A percentile compares a stretch with the other conserved stretches of the same genome.
phyloP scores from a whole-genome alignment of 2,113 vertebrate genomes.

The pig (Sus scrofa) region DNA sequence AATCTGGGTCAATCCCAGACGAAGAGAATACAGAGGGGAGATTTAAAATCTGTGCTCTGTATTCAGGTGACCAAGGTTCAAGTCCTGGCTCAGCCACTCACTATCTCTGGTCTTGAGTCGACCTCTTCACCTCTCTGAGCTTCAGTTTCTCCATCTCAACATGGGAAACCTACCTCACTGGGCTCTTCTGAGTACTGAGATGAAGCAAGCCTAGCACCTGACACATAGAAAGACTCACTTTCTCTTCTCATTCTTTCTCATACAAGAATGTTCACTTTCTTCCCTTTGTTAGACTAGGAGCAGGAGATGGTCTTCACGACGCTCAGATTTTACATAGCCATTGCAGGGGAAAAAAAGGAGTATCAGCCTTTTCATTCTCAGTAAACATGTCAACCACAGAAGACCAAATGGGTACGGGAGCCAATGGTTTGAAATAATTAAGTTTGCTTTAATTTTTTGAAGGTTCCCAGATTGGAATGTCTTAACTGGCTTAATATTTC shows the following conservation, averaged over 20 bases:
- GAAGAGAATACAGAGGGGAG: not conserved
- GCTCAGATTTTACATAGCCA: not conserved
- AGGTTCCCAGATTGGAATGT: not conserved
- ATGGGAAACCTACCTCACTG: not conserved
- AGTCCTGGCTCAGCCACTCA: not conserved
- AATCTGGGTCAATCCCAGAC: not conserved
- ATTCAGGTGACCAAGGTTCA: not conserved
- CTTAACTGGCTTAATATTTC: not conserved
- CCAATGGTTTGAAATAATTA: not conserved
- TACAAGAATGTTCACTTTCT: not conserved
- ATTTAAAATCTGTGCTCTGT: not conserved
- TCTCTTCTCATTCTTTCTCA: no score
- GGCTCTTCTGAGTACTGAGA: not conserved
- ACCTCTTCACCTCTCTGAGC: not conserved
- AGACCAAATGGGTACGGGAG: not conserved
- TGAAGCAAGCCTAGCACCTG: not conserved
- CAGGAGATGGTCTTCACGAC: not conserved
- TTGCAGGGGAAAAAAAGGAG: not conserved
- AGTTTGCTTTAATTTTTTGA: not conserved
- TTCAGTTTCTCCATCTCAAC: not conserved
- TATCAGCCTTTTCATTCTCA: not conserved
- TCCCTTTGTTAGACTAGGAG: not conserved
- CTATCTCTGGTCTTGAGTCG: not conserved
- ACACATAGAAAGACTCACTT: not conserved
- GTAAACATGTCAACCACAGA: not conserved